Evolutionary conservation across 2,888 invertebrate genomes (phyloP), one percentile per base, ranked within the genome.

Genomic region (Callinectes sapidus): DNA sequence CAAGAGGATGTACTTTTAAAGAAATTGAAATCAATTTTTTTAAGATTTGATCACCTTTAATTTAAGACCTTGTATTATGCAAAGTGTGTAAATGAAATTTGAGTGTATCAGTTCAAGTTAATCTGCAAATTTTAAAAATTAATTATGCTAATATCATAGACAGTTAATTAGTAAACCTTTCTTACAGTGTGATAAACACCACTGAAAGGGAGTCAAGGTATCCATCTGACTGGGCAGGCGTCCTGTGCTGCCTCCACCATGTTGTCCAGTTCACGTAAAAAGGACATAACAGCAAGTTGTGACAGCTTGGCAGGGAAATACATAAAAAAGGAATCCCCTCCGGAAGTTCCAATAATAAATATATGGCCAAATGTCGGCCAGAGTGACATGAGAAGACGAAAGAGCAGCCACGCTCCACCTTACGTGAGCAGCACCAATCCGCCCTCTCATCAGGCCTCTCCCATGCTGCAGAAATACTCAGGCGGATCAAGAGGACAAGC

Each of bases 321-420:
- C 86, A 92, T 93, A 23, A 94, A 94, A 61, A 94, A 93, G 77
- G 94, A 94, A n/a, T 93, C 94, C 28, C 92, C 94, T 42, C 92
- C 94, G 6, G 92, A 90, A 48, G 94, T 94, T 13, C 93, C 94
- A n/a, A 94, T 94, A 42, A 94, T 94, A 48, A 94, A 94, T 77
- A 91, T 94, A 14, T 94, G 94, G 94, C 90, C 94, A 10, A 91
- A 91, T 85, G 89, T 90, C 32, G 81, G 88, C 66, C 94, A 92
- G 90, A 89, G 28, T 61, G 90, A 87, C 71, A 48, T 54, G 6
- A 94, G 90, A 35, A 94, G 92, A 61, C 81, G 94, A 42, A 94
- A 91, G 61, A 93, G 91, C 32, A 91, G 89, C 13, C 66, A 90
- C 2, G 77, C 91, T 35, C 91, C 91, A 39, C 93, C 93, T 23